Evolutionary conservation across 2,113 vertebrate species (phyloP).

Genomic region (Centropus unirufus): DNA sequence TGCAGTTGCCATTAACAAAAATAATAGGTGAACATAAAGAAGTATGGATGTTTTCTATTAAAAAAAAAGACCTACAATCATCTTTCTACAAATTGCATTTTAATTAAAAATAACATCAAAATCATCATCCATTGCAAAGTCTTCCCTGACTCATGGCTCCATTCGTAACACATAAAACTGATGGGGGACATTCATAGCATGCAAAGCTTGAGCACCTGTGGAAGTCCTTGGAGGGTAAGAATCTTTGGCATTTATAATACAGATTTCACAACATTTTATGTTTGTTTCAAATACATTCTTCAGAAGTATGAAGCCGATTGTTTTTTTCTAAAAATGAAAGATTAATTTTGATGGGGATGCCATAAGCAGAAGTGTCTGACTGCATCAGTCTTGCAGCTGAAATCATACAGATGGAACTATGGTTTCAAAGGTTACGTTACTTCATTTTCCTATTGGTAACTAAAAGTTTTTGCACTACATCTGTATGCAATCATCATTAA

Average conservation of each 20-base stretch:
- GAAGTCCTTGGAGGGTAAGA: neutral
- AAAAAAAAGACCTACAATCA: neutral
- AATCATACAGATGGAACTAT: neutral
- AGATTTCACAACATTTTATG: neutral
- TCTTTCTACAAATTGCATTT: neutral
- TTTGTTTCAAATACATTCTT: neutral
- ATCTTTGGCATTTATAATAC: neutral
- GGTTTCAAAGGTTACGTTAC: neutral
- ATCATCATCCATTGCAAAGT: neutral
- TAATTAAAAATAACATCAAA: constrained; percentile 33
- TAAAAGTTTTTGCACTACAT: neutral
- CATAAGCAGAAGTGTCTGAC: neutral
- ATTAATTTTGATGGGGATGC: neutral
- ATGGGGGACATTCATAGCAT: neutral
- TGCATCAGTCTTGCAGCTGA: neutral
- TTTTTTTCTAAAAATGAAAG: neutral
- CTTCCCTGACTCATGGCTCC: neutral
- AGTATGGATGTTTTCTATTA: neutral
- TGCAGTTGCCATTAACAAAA: neutral
- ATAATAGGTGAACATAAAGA: neutral
- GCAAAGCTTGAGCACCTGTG: neutral
- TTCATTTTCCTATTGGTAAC: neutral
- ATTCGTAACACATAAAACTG: neutral
- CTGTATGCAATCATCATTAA: neutral
- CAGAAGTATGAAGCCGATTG: neutral